Evolutionary conservation across 2,888 invertebrate genomes (phyloP), one percentile per base, ranked within the genome.

Genomic region (Alcis repandata): DNA sequence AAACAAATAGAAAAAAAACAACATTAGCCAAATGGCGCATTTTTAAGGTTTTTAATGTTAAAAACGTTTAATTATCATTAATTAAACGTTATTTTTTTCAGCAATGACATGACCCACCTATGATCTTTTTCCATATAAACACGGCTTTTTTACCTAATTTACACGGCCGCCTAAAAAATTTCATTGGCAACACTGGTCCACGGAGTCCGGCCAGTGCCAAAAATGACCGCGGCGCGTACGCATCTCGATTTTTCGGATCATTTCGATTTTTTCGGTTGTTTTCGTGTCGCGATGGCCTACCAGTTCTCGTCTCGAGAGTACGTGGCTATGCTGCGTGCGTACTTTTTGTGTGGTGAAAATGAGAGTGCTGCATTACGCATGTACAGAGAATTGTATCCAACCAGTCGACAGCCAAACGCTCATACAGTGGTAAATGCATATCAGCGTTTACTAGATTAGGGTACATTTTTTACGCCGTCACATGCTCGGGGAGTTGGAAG

Each of bases 151-250:
- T 38, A 38, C 38, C 38, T 38, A 8, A 38, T 38, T 1, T 38
- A 38, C 38, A 38, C 38, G 38, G 38, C 38, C 38, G 38, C 38
- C 38, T 38, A 38, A 38, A 38, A 38, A 38, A 11, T 38, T 38
- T 38, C 38, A 38, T 38, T 38, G 38, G 38, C 38, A 11, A 38
- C 38, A 38, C n/a, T n/a, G n/a, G n/a, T n/a, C n/a, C n/a, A n/a
- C n/a, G n/a, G n/a, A n/a, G n/a, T n/a, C n/a, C n/a, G n/a, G n/a
- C n/a, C n/a, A n/a, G n/a, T n/a, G n/a, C n/a, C n/a, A n/a, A n/a
- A n/a, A n/a, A n/a, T n/a, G n/a, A n/a, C n/a, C n/a, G n/a, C n/a
- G n/a, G n/a, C n/a, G n/a, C n/a, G n/a, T n/a, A n/a, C n/a, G n/a
- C n/a, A n/a, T n/a, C n/a, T n/a, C n/a, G n/a, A n/a, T n/a, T n/a